Percentiles rank a stretch among this genome's conserved stretches.
Evolutionary conservation across 53 echinoderm and acorn worm genomes (phyloP).

Genomic region (Holothuria scabra): DNA sequence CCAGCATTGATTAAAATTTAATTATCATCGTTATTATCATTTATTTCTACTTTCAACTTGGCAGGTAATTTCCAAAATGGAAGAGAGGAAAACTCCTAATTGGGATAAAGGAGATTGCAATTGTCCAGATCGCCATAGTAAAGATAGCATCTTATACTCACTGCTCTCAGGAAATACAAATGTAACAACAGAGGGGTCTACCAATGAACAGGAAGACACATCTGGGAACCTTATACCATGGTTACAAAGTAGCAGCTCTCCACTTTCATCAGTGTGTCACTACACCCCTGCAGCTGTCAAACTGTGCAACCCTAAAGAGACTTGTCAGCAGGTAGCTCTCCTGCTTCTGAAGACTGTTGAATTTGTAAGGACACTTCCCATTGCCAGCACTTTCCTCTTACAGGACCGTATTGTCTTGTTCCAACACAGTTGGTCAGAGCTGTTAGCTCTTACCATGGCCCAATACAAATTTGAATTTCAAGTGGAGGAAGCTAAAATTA

Average conservation of each 20-base stretch:
- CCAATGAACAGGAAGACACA: constrained; percentile 7
- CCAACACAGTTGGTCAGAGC: constrained; percentile 99
- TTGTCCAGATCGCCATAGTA: constrained; percentile 86
- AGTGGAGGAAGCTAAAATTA: constrained; percentile 66
- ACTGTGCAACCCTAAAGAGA: constrained; percentile 78
- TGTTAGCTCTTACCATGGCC: constrained; percentile 90
- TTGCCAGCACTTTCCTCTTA: constrained; percentile 69
- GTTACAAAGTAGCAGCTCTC: constrained; percentile 52
- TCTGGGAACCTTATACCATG: constrained; percentile 28
- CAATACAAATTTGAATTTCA: constrained; percentile 91
- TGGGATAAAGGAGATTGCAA: constrained; percentile 65
- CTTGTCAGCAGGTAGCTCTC: constrained; percentile 90
- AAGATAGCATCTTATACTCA: constrained; percentile 88
- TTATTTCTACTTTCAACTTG: background rate
- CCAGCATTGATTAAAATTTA: too few species aligned
- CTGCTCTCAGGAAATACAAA: constrained; percentile 67
- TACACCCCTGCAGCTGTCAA: constrained; percentile 76
- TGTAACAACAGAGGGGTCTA: background rate
- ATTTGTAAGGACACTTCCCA: constrained; percentile 88
- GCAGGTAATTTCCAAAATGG: constrained; percentile 15
- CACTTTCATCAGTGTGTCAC: constrained; percentile 36
- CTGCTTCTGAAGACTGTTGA: constrained; percentile 95
- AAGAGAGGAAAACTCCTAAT: constrained; percentile 20
- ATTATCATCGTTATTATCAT: background rate
- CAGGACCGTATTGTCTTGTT: constrained; percentile 81